Base-by-base conservation (phyloP, 1,140 invertebrate genomes). In the Drosophila miranda region DNA sequence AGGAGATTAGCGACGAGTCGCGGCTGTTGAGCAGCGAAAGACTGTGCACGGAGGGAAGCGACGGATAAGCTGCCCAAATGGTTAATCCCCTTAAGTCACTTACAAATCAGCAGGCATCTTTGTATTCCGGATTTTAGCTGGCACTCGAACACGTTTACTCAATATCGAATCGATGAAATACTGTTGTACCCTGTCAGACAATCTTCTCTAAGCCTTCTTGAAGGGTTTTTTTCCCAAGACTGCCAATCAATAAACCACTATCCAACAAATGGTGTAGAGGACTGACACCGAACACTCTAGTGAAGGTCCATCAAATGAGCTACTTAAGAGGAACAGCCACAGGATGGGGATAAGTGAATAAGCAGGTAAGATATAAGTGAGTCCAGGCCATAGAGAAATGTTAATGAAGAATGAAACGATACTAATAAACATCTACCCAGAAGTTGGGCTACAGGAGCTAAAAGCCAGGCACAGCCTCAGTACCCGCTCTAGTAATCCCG, bases 241-340 rank as follows among this genome's bases (percentile, higher is more conserved):
- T 6, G 1, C 28, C 6, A 7, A 28, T 28, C 28, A 7, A 7
- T 28, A 28, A 28, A 6, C 28, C 28, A 28, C 28, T 30, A 9
- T 19, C 19, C 1, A 30, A 11, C 9, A 4, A 67, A 49, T 48
- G 50, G 16, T 14, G 44, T 44, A 45, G 19, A 4, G 16, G 34
- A 66, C 38, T 69, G 66, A 69, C 66, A 69, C 66, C 68, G 63
- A 44, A 26, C 66, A 69, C 66, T 69, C 66, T 8, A 43, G 23
- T 45, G 16, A 56, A 26, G 64, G 66, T 69, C 50, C 55, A 49
- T 67, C 50, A 48, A 26, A 30, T n/a, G 49, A 46, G 46, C 13
- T 28, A 28, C 11, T 38, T 38, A 13, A 13, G 34, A 13, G 34
- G 11, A 13, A 13, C 11, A 13, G 11, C 34, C 3, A 13, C 11